Conservation (phyloP, 2,113 vertebrate genomes). For the Herpailurus yagouaroundi region DNA sequence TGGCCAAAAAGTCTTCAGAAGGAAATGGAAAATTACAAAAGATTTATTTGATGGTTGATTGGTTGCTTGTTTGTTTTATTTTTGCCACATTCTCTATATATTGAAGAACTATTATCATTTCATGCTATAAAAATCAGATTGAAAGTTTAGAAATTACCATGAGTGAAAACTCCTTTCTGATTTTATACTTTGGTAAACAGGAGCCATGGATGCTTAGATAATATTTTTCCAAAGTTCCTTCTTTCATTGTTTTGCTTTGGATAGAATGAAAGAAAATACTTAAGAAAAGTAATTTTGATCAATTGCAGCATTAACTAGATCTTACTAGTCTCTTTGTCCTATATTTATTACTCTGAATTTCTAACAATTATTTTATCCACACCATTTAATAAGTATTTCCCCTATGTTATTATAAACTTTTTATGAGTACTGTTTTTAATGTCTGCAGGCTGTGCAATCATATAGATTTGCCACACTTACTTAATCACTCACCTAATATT, state of each 20-base stretch:
- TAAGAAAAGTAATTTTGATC: constrained; percentile 43
- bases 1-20: constrained; percentile 49
- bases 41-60: background rate
- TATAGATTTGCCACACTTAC: background rate
- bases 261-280: constrained; percentile 26
- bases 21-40: constrained; percentile 33
- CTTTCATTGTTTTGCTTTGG: constrained; percentile 17
- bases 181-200: background rate
- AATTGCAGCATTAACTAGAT: background rate
- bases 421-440: background rate
- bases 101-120: constrained; percentile 10
- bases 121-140: background rate
- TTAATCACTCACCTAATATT: background rate
- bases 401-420: background rate
- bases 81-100: constrained; percentile 23
- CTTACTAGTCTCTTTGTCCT: background rate
- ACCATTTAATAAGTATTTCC: background rate
- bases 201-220: background rate
- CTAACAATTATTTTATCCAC: background rate
- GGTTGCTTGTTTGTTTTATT: background rate
- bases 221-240: background rate
- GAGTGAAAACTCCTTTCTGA: background rate
- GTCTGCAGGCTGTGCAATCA: background rate
- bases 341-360: background rate
- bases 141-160: constrained; percentile 29